Conservation (phyloP, 2,797 vertebrate species). For the Phylloscopus collybita region DNA sequence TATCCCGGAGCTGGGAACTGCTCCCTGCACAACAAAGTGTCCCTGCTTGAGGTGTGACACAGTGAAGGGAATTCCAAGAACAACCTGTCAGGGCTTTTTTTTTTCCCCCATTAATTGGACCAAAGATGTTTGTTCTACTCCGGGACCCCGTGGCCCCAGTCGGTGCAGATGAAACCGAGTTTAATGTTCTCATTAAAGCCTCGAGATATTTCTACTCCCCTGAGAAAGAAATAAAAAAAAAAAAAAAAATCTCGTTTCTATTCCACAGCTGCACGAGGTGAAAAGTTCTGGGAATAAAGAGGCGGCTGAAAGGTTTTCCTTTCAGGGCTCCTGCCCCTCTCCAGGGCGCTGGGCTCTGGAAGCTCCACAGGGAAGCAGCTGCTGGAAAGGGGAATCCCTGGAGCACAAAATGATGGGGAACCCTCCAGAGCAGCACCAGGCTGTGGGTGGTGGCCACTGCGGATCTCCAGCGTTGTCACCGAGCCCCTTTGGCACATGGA, state of each 20-base stretch:
- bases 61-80: not conserved
- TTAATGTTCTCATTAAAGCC: constrained; percentile 24
- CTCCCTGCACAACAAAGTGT: not conserved
- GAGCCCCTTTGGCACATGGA: not conserved
- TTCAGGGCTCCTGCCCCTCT: not conserved
- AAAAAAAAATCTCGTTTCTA: not conserved
- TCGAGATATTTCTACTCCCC: constrained; percentile 13
- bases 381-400: not conserved
- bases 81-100: not conserved
- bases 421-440: not conserved
- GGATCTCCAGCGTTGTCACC: not conserved
- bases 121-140: not conserved
- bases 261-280: not conserved
- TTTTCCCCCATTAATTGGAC: not conserved
- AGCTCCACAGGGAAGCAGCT: not conserved
- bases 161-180: not conserved
- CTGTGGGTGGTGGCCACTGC: not conserved
- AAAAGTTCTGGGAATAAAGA: not conserved
- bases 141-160: not conserved
- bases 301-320: not conserved
- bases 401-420: not conserved
- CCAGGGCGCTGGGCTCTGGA: not conserved
- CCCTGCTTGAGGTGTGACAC: not conserved
- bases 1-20: not conserved
- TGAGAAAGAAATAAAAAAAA: not conserved